Evolutionary conservation across 2,797 vertebrate genomes (phyloP), one percentile per base, ranked within the genome.

Genomic region (Sebastes steindachneri): DNA sequence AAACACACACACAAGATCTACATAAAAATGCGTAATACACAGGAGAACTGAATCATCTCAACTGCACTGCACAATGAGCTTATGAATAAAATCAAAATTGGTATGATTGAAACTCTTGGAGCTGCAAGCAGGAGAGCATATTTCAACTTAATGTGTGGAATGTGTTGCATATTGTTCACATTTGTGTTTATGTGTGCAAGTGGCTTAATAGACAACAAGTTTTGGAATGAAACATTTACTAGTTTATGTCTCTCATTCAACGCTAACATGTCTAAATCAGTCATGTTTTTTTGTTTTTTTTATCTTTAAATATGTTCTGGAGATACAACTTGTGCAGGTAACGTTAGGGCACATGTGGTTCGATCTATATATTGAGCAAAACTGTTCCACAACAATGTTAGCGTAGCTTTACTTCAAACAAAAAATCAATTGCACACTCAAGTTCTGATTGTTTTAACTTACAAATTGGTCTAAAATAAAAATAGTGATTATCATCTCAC

Each of bases 21-120:
- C 91, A 92, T 93, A 90, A 74, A 92, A 91, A 93, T 70, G 86
- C 82, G 81, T 78, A 90, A 92, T 90, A 94, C 88, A 94, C 89
- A 87, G 79, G 75, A 88, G 78, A 93, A 89, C 82, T 78, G 74
- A 86, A 87, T 91, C 84, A 88, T 85, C 41, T 79, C 55, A 74
- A 86, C 79, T 73, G 76, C 77, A 76, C 80, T 57, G 84, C 86
- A 88, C 83, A 67, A 83, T 58, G 81, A 86, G 82, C 84, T 84
- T 59, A 75, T 84, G 82, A 84, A 85, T 83, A 80, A 84, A 85
- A 67, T 82, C 77, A 37, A 71, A 80, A 67, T 89, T 74, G 77
- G 86, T 86, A 82, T 12, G 68, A 89, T 74, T 78, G 53, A 77
- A 91, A 80, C 58, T 86, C 48, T 21, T 54, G 26, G 54, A 77